These are phyloP conservation scores for Galleria mellonella DNA, from an alignment of 1,140 invertebrate genomes.

Conservation along the genomic window DNA sequence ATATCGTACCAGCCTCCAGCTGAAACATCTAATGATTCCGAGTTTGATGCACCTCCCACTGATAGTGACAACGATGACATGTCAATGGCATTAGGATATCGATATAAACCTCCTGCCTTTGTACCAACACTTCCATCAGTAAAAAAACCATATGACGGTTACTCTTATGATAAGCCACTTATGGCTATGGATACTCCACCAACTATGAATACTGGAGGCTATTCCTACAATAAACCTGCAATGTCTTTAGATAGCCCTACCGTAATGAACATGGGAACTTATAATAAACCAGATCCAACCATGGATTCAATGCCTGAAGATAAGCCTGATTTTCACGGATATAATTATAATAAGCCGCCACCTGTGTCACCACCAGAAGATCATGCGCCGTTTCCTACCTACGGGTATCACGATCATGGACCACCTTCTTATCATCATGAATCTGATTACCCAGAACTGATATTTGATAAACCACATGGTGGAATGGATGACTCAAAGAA, in stretches of 20 bases:
- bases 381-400: constrained; percentile 5
- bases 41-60: constrained; percentile 7
- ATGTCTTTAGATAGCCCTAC: background rate
- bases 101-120: constrained; percentile 46
- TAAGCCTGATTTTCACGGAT: constrained; percentile 46
- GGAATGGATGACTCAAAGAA: background rate
- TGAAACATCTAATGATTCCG: constrained; percentile 4
- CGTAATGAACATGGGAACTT: constrained; percentile 9
- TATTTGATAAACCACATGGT: constrained; percentile 42
- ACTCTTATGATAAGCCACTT: constrained; percentile 50
- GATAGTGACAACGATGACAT: constrained; percentile 16
- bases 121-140: constrained; percentile 41
- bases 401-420: constrained; percentile 20
- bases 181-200: constrained; percentile 23
- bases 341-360: constrained; percentile 46
- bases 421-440: constrained; percentile 26
- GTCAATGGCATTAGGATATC: constrained; percentile 37
- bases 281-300: background rate
- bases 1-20: constrained; percentile 14
- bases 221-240: constrained; percentile 9
- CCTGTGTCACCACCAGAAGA: constrained; percentile 14
- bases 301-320: background rate
- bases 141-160: constrained; percentile 37
- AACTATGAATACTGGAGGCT: constrained; percentile 6
- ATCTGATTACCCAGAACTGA: constrained; percentile 43